Conservation (phyloP, 2,888 invertebrate species). For the Drosophila greeni region DNA sequence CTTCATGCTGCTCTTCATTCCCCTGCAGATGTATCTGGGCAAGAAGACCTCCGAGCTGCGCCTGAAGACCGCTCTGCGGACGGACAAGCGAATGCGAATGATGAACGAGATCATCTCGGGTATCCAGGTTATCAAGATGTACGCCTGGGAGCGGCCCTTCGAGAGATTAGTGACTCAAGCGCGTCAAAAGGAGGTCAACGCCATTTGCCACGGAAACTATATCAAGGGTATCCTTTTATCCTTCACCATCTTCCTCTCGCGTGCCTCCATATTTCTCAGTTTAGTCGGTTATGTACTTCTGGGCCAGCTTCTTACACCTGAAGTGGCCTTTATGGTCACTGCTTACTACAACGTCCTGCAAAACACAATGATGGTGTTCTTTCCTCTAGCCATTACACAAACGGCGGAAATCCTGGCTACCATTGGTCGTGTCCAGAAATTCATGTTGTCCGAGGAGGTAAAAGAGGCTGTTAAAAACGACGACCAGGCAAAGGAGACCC, state of each 20-base stretch:
- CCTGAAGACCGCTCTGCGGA: no score
- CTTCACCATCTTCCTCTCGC: constrained; percentile 91
- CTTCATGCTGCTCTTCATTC: no score
- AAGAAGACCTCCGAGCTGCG: no score
- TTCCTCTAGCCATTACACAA: constrained; percentile 87
- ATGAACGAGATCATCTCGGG: constrained; percentile 95
- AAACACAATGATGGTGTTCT: constrained; percentile 91
- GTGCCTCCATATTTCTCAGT: constrained; percentile 91
- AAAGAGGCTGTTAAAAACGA: not conserved
- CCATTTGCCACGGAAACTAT: constrained; percentile 86
- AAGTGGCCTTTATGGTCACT: constrained; percentile 91
- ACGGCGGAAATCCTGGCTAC: constrained; percentile 66
- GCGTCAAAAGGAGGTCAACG: constrained; percentile 81
- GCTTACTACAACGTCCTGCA: constrained; percentile 92
- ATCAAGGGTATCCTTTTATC: constrained; percentile 87
- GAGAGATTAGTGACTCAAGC: constrained; percentile 85
- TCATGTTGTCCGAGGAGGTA: not conserved
- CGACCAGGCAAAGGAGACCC: not conserved
- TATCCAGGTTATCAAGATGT: constrained; percentile 96
- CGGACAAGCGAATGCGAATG: constrained; percentile 86
- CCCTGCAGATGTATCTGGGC: no score
- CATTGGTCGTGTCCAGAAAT: not conserved
- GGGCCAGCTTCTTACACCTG: constrained; percentile 86
- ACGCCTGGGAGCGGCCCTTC: constrained; percentile 95
- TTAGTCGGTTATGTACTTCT: constrained; percentile 87